Evolutionary conservation across 1,140 invertebrate species (phyloP).

Genomic region (Meloidogyne floridensis): DNA sequence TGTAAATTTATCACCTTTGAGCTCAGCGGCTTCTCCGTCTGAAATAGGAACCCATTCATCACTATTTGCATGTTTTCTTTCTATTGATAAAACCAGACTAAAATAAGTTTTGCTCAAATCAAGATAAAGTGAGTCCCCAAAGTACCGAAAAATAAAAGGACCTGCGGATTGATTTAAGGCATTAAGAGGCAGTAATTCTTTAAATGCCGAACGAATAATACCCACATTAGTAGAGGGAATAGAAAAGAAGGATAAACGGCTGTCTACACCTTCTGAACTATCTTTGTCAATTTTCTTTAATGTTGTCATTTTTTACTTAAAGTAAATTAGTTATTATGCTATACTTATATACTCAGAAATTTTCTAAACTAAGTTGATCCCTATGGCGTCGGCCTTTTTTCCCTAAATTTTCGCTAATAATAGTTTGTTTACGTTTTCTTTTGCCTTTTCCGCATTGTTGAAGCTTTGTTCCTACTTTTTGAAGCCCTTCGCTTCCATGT

Average conservation of each 20-base stretch:
- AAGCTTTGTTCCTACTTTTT: not conserved
- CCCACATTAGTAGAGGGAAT: constrained; percentile 16
- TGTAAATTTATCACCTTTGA: not conserved
- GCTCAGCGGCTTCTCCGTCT: not conserved
- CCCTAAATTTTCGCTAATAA: too few species aligned
- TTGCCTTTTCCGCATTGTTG: not conserved
- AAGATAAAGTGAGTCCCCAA: not conserved
- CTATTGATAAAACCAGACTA: not conserved
- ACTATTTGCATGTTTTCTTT: not conserved
- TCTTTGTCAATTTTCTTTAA: constrained; percentile 27
- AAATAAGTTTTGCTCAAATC: constrained; percentile 12
- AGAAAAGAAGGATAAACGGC: not conserved
- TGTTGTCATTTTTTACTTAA: not conserved
- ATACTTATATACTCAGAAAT: constrained; percentile 6
- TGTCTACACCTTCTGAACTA: constrained; percentile 12
- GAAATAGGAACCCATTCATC: constrained; percentile 8
- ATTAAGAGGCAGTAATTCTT: constrained; percentile 7
- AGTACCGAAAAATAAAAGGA: constrained; percentile 14
- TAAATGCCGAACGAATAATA: not conserved
- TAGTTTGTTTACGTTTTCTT: constrained; percentile 19
- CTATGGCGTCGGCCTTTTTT: not conserved
- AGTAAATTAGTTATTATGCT: not conserved
- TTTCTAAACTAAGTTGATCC: not conserved
- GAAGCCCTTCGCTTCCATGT: not conserved
- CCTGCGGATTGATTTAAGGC: constrained; percentile 4